Evolutionary conservation across 2,797 vertebrate species (phyloP), one percentile per base, ranked within the genome.

Genomic region (Enoplosus armatus): DNA sequence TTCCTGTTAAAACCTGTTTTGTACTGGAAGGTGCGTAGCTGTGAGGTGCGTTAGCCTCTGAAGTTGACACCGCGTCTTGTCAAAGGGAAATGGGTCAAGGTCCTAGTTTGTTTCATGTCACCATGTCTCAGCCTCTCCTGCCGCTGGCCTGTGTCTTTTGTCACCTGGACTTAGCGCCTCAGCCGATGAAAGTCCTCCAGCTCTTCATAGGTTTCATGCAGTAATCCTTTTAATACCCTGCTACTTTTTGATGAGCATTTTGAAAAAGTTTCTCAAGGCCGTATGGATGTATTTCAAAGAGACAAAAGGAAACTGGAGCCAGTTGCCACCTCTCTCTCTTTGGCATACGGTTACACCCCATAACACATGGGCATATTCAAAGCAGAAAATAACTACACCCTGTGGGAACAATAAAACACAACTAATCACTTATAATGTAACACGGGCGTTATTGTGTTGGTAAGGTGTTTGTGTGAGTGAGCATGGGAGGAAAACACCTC

Each of bases 221-320:
- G 75, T 91, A 89, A 90, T 91, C 88, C 84, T 20, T 68, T 56
- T 92, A 87, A 92, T 91, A 65, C 83, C 79, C 29, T 2, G 60
- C 69, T 76, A 80, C 85, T 81, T 86, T 50, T 87, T 87, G 87
- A 88, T 89, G 85, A 87, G 78, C 73, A 73, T 84, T 86, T 72
- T 70, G 54, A 83, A 83, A n/a, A 85, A 73, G 48, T 83, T 85
- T 86, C 76, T 81, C 79, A 80, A 69, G 84, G 86, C 85, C 67
- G 16, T 43, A 24, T 77, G 76, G 87, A 85, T 89, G 83, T 18
- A 87, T 93, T 93, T 92, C 89, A 93, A 90, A 90, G 87, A 89
- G 87, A 92, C 92, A 93, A 92, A 92, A 84, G 87, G 92, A 92
- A 92, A 92, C 82, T 58, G 83, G 88, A 92, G 90, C 89, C 85